phyloP scores from a whole-genome alignment of 2,113 vertebrate genomes.

The Ursus arctos region DNA sequence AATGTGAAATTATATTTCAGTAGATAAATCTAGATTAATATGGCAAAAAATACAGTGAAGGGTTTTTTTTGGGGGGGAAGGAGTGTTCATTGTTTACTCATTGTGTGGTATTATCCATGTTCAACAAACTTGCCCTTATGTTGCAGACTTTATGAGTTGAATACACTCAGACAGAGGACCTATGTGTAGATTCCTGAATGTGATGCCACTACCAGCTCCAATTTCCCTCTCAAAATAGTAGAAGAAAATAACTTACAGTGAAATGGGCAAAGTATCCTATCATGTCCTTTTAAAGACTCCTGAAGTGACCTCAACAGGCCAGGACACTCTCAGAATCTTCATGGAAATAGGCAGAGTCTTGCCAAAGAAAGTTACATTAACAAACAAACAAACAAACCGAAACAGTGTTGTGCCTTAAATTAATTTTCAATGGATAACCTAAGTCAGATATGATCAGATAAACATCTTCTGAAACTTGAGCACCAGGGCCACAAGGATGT shows the following conservation, averaged over 20 bases:
- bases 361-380: background rate
- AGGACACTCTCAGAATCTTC: background rate
- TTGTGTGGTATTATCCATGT: accelerated
- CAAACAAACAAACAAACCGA: background rate
- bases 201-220: too few relatives aligned
- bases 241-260: background rate
- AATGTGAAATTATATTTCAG: background rate
- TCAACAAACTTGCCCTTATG: accelerated
- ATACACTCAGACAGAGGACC: background rate
- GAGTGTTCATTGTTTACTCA: accelerated
- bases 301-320: background rate
- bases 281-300: background rate
- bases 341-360: background rate
- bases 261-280: background rate
- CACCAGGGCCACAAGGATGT: accelerated
- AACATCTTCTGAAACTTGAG: accelerated
- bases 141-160: background rate
- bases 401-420: background rate
- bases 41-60: background rate
- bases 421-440: background rate
- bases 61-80: accelerated
- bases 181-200: accelerated
- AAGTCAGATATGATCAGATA: accelerated
- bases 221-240: background rate
- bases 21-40: background rate